Base-by-base conservation (phyloP, 1,140 invertebrate species). In the Notospermus geniculatus region DNA sequence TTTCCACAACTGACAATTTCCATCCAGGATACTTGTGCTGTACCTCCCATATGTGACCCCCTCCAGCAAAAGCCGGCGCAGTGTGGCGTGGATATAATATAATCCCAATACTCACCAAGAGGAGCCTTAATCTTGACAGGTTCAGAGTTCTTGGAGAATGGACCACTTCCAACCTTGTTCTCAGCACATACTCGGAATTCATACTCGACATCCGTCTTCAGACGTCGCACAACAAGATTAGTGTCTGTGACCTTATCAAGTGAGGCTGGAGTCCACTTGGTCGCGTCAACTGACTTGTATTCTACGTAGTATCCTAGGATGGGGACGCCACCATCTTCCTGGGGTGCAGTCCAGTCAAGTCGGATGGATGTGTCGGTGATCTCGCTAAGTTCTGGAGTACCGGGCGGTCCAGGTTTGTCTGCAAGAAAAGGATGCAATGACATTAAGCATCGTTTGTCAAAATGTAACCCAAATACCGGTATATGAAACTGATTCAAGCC, bases 161-260 rank as follows among this genome's bases (percentile, higher is more conserved):
- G 91, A 63, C 92, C 88, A 22, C 90, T 91, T n/a, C 95, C 95
- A 27, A 95, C 95, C 83, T 95, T 97, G 82, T 98, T 98, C 0
- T 95, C 68, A 28, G 70, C 70, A 52, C 52, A 27, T n/a, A 71
- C 60, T 54, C 68, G 57, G 61, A 71, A 71, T 46, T 65, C 65
- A 59, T 66, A 71, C 28, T 67, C 64, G 50, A 41, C 25, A 46
- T 67, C 69, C 29, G 62, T 55, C 45, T 59, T 60, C 23, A 71
- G 63, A 36, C 60, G 54, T 53, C 50, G 43, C 13, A 67, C 54
- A 79, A 95, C 96, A 64, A 94, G 88, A 77, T 92, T 91, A 62
- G 88, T 92, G 0, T 91, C 84, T 5, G 89, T 79, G 64, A 91
- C 93, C n/a, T 58, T n/a, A 22, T 58, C 84, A 2, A 87, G 85